Percentiles rank a stretch among this genome's conserved stretches.
phyloP scores from a whole-genome alignment of 1,140 invertebrate genomes.

The Brachionus paranguensis region DNA sequence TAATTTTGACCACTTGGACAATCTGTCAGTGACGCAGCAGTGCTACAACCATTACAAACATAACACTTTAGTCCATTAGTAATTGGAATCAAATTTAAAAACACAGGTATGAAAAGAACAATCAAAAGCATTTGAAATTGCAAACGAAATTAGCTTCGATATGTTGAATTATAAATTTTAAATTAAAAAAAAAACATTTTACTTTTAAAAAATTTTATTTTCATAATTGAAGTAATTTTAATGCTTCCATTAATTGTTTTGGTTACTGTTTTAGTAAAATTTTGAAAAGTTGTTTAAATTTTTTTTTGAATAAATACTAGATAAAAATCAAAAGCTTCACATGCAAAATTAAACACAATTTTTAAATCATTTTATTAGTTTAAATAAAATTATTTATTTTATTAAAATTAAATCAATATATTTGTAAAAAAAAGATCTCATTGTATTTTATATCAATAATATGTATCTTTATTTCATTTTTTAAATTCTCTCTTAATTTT shows the following conservation, averaged over 20 bases:
- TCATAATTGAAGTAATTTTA: neutral
- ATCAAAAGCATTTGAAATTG: neutral
- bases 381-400: too few relatives aligned
- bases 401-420: too few relatives aligned
- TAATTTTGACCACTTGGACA: neutral
- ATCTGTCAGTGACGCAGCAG: neutral
- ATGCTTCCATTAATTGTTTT: neutral
- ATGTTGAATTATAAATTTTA: neutral
- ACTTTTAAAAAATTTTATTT: neutral
- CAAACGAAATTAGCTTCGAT: neutral
- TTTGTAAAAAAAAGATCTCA: too few relatives aligned
- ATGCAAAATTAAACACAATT: too few relatives aligned
- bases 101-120: neutral
- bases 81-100: neutral
- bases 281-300: neutral
- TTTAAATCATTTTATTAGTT: too few relatives aligned
- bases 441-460: too few relatives aligned
- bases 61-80: neutral
- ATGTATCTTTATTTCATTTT: too few relatives aligned
- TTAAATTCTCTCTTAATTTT: too few relatives aligned
- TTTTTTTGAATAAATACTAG: neutral
- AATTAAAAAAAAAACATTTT: neutral
- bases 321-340: too few relatives aligned
- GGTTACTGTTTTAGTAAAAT: neutral
- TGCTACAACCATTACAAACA: neutral